Evolutionary conservation across 1,140 invertebrate species (phyloP).

Genomic region (Drosophila azteca): DNA sequence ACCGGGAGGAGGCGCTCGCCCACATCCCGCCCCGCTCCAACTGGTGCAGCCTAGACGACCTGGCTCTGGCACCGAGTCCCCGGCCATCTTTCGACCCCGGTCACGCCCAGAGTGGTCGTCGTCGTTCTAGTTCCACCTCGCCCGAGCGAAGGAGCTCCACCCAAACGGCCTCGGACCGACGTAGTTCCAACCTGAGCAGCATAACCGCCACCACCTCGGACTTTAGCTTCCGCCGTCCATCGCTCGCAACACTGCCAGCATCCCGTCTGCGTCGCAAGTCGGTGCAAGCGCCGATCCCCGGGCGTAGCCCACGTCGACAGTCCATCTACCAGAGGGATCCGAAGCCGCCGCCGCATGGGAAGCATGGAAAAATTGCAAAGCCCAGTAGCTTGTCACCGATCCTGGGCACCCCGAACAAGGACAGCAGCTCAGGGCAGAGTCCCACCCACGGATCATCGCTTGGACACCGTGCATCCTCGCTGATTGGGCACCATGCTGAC

Average conservation of each 20-base stretch:
- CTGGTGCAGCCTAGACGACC: conserved; percentile 76
- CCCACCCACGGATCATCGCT: conserved; percentile 53
- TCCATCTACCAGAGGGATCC: conserved; percentile 40
- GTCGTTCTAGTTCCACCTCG: conserved; percentile 77
- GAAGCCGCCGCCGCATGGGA: conserved; percentile 17
- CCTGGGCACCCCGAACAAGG: conserved; percentile 82
- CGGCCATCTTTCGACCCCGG: conserved; percentile 30
- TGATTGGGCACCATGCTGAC: conserved; percentile 14
- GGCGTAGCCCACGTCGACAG: conserved; percentile 43
- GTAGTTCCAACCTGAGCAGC: conserved; percentile 78
- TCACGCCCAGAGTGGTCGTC: conserved; percentile 24
- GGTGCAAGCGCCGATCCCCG: conserved; percentile 39
- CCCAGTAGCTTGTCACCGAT: conserved; percentile 80
- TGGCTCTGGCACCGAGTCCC: conserved; percentile 27
- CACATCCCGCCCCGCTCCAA: conserved; percentile 63
- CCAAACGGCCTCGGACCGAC: conserved; percentile 75
- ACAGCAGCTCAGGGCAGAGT: conserved; percentile 70
- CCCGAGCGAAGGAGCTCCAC: conserved; percentile 79
- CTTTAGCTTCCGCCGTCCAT: conserved; percentile 73
- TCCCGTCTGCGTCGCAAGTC: conserved; percentile 61
- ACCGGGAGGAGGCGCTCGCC: conserved; percentile 45
- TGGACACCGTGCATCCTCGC: conserved; percentile 29
- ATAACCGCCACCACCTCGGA: conserved; percentile 75
- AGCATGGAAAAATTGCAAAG: conserved; percentile 70
- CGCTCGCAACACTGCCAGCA: conserved; percentile 66